Evolutionary conservation across 2,113 vertebrate genomes (phyloP).

Genomic region (Gopherus evgoodei): DNA sequence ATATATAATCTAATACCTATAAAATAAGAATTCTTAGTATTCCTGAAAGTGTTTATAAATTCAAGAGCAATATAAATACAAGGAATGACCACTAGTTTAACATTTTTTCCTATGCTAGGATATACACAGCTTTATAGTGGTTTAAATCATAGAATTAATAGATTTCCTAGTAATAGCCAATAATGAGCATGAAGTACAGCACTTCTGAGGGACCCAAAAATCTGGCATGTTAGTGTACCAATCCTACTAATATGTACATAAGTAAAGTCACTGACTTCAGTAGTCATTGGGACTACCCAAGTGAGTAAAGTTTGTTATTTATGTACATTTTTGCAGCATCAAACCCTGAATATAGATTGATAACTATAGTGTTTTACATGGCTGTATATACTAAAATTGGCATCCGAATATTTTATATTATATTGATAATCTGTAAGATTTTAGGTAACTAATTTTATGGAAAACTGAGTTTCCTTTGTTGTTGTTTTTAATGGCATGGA

Average conservation of each 20-base stretch:
- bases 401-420: background rate
- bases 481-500: background rate
- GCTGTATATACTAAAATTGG: background rate
- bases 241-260: background rate
- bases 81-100: constrained; percentile 31
- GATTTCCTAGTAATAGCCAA: background rate
- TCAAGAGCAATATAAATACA: constrained; percentile 17
- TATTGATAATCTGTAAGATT: background rate
- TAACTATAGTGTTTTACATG: background rate
- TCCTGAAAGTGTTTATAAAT: constrained; percentile 24
- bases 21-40: background rate
- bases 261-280: background rate
- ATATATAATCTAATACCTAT: background rate
- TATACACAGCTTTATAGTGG: background rate
- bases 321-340: background rate
- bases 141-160: background rate
- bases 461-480: background rate
- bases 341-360: background rate
- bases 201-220: background rate
- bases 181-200: background rate
- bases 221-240: background rate
- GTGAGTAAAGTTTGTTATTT: background rate
- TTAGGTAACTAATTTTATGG: background rate
- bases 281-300: background rate
- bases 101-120: constrained; percentile 45